A percentile compares a stretch with the other conserved stretches of the same genome.
Evolutionary conservation across 2,888 invertebrate genomes (phyloP).

Genomic region (Esperia sulphurella): DNA sequence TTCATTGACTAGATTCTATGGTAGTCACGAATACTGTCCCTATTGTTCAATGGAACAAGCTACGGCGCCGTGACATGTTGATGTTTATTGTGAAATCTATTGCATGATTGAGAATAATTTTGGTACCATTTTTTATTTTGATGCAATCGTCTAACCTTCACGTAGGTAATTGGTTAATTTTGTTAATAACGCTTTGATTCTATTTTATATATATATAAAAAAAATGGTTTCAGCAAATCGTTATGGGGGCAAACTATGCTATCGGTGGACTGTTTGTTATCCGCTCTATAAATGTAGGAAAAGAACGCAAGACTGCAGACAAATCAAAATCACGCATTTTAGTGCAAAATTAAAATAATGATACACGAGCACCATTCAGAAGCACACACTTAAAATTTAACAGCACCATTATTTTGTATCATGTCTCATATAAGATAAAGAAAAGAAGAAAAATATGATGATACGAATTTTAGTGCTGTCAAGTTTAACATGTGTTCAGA

Average conservation of each 20-base stretch:
- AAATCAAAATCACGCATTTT: not conserved
- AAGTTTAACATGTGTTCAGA: no score
- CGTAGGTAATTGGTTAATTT: not conserved
- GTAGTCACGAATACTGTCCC: slow-evolving; percentile 5
- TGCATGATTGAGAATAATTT: slow-evolving; percentile 39
- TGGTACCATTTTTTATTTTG: slow-evolving; percentile 39
- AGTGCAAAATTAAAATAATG: no score
- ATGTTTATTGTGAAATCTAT: not conserved
- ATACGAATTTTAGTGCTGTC: no score
- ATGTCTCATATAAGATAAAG: no score
- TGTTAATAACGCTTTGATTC: not conserved
- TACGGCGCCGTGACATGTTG: not conserved
- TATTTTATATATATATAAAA: not conserved
- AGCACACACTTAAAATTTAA: no score
- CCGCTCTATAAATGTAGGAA: no score
- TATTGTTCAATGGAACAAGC: slow-evolving; percentile 1
- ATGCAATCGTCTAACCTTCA: slow-evolving; percentile 36
- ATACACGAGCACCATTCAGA: no score
- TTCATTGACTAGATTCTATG: not conserved
- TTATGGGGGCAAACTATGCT: no score
- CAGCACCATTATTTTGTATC: no score
- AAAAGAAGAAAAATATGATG: no score
- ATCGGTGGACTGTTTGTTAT: no score
- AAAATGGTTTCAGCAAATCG: not conserved
- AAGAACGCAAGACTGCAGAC: not conserved